Evolutionary conservation across 2,888 invertebrate genomes (phyloP).

Genomic region (Agrypnus murinus): DNA sequence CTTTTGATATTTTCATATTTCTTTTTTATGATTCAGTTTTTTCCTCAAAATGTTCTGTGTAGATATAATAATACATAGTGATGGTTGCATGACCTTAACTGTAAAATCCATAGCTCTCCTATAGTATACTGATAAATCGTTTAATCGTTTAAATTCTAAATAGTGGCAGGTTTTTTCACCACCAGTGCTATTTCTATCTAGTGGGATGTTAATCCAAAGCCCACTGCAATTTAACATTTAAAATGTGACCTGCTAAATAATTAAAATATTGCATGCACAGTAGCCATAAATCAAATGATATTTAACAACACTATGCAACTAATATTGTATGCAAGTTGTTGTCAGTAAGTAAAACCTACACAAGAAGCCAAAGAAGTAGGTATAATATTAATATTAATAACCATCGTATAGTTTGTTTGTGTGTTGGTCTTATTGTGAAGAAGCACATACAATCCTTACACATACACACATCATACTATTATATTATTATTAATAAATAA

Average conservation of each 20-base stretch:
- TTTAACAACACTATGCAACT: constrained; percentile 33
- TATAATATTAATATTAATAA: constrained; percentile 34
- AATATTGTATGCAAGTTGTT: constrained; percentile 24
- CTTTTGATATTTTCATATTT: too few species aligned
- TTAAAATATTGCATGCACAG: constrained; percentile 40
- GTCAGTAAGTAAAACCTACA: constrained; percentile 24
- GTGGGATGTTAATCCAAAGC: constrained; percentile 3
- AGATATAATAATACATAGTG: too few species aligned
- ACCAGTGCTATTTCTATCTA: constrained; percentile 13
- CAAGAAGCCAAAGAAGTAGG: constrained; percentile 17
- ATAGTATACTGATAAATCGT: too few species aligned
- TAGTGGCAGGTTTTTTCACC: too few species aligned
- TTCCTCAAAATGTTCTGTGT: too few species aligned
- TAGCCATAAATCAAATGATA: constrained; percentile 37
- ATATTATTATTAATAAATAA: too few species aligned
- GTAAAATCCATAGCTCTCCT: too few species aligned
- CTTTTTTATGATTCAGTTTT: too few species aligned
- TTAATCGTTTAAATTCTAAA: too few species aligned
- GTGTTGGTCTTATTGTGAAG: constrained; percentile 22
- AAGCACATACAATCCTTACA: constrained; percentile 25
- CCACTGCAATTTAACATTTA: constrained; percentile 7
- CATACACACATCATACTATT: too few species aligned
- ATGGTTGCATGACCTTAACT: too few species aligned
- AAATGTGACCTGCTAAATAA: constrained; percentile 34
- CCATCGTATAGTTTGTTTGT: background rate